phyloP scores from a whole-genome alignment of 2,113 vertebrate species.

The Pampusana beccarii region DNA sequence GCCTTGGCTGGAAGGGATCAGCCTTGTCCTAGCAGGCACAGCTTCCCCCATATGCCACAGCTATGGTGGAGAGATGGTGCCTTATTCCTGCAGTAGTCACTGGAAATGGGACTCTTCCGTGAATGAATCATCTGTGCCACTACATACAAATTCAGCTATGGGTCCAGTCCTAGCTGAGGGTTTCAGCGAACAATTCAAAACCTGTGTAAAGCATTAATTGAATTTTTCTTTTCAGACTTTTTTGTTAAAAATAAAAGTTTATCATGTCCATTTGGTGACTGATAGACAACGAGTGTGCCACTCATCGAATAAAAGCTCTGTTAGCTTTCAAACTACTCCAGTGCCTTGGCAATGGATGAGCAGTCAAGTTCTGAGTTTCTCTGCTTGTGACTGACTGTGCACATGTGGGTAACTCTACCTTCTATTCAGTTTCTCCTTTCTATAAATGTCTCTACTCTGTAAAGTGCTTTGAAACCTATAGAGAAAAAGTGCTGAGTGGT shows the following conservation, averaged over 20 bases:
- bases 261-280: background rate
- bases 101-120: background rate
- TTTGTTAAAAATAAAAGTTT: background rate
- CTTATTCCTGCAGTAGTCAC: background rate
- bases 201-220: conserved; percentile 14
- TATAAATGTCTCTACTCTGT: background rate
- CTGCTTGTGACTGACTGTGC: background rate
- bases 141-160: background rate
- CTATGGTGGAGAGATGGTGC: background rate
- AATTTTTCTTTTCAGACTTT: background rate
- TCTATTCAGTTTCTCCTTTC: background rate
- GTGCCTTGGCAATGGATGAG: background rate
- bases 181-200: background rate
- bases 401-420: background rate
- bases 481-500: background rate
- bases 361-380: background rate
- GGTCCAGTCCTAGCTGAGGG: background rate
- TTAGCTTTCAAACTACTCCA: background rate
- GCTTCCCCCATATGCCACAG: background rate
- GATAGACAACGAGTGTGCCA: background rate
- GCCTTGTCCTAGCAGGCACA: background rate
- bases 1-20: background rate
- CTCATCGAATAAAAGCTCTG: background rate
- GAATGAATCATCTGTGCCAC: background rate
- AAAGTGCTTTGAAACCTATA: background rate